Evolutionary conservation across 1,140 invertebrate genomes (phyloP), one percentile per base, ranked within the genome.

Genomic region (Oppia nitens): DNA sequence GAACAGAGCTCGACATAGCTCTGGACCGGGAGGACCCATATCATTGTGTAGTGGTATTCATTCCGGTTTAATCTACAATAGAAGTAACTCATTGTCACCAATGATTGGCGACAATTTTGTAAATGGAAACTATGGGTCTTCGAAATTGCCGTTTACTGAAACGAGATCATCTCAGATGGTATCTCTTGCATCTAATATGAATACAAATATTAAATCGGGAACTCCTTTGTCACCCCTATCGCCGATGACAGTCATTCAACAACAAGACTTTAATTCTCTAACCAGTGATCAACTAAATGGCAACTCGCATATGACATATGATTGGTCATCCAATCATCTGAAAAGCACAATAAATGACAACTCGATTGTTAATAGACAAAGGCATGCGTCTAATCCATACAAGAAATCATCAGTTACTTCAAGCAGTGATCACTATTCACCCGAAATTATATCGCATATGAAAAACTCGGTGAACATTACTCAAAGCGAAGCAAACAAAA

Each of bases 21-120:
- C 65, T 29, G 65, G 65, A 12, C 65, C 65, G 21, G 63, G 63
- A 25, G 60, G 53, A 23, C 63, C 63, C 9, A n/a, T 56, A 14
- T 29, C 52, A 2, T 47, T 29, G 26, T n/a, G n/a, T n/a, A 20
- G 51, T 17, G 32, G 24, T 11, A 55, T 28, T 4, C 40, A 9
- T 1, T 20, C 27, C 52, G 23, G 45, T 50, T 25, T 55, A 45
- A 21, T 50, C 12, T 60, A 29, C 21, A 20, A 60, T 53, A 63
- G 57, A 60, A 69, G 61, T 62, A 62, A 60, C 63, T 68, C 54
- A 57, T 64, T 65, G 27, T 64, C 55, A 27, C 67, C 61, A 53
- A 64, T 64, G 63, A 55, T 65, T 14, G 56, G 21, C 48, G 62
- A 63, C 6, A 60, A 54, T 3, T 55, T 50, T n/a, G n/a, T 45